phyloP scores from a whole-genome alignment of 2,113 vertebrate species.

The Sarotherodon lohbergeri region DNA sequence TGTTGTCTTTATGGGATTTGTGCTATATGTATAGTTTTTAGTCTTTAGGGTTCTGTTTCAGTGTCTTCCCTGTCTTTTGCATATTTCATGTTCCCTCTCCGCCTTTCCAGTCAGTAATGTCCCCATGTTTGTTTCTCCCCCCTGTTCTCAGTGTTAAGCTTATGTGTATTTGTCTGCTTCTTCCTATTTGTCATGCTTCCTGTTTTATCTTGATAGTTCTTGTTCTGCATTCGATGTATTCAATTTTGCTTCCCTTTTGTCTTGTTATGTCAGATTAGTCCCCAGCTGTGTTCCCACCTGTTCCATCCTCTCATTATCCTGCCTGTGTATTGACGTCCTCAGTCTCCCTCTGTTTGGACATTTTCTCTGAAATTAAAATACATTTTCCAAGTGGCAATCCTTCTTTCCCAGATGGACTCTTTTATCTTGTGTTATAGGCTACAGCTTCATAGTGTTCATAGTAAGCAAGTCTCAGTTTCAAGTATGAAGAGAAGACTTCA shows the following conservation, averaged over 20 bases:
- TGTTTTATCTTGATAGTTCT: not conserved
- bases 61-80: not conserved
- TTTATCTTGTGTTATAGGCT: not conserved
- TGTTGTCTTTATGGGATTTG: not conserved
- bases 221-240: not conserved
- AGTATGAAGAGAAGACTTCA: not conserved
- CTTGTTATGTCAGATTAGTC: not conserved
- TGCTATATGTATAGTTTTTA: not conserved
- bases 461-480: not conserved
- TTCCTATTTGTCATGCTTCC: not conserved
- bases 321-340: not conserved
- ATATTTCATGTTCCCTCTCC: not conserved
- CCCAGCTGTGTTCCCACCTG: not conserved
- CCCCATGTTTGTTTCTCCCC: not conserved
- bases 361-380: not conserved
- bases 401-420: not conserved
- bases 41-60: not conserved
- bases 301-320: not conserved
- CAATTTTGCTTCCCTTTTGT: not conserved
- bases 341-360: not conserved
- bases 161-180: not conserved
- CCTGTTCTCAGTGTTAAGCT: not conserved
- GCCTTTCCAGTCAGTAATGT: not conserved
- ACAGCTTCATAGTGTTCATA: not conserved
- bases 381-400: not conserved